Evolutionary conservation across 2,888 invertebrate species (phyloP).

Genomic region (Halictus quadricinctus): DNA sequence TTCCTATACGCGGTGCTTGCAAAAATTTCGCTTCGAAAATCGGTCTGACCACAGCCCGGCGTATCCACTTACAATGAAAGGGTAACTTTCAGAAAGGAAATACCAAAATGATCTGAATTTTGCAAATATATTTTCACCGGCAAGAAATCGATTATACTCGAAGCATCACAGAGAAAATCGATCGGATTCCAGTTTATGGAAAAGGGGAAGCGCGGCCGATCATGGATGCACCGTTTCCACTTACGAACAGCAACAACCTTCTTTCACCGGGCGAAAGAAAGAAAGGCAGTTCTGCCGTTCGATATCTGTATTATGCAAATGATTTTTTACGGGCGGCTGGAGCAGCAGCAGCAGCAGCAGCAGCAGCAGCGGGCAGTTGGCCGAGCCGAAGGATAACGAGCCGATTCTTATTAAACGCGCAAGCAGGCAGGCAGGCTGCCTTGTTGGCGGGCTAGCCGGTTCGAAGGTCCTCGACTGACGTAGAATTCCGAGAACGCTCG

Average conservation of each 20-base stretch:
- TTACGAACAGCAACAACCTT: neutral
- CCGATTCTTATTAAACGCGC: conserved; percentile 33
- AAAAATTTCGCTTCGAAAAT: too few relatives aligned
- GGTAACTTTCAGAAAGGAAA: too few relatives aligned
- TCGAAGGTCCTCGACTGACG: conserved; percentile 35
- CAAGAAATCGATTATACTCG: neutral
- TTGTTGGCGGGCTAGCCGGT: neutral
- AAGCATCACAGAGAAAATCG: neutral
- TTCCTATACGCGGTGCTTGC: too few relatives aligned
- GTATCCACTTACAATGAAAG: too few relatives aligned
- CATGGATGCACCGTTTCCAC: neutral
- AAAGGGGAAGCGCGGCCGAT: neutral
- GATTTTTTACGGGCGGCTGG: neutral
- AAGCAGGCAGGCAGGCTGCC: neutral
- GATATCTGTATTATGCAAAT: conserved; percentile 29
- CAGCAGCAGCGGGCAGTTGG: neutral
- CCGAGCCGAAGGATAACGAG: conserved; percentile 27
- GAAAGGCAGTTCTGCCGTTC: neutral
- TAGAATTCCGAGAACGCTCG: conserved; percentile 34
- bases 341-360: neutral
- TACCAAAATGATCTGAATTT: too few relatives aligned
- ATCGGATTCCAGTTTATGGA: neutral
- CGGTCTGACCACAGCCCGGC: too few relatives aligned
- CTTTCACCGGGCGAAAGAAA: neutral
- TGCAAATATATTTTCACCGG: neutral